Evolutionary conservation across 2,888 invertebrate species (phyloP).

Genomic region (Pinctada fucata): DNA sequence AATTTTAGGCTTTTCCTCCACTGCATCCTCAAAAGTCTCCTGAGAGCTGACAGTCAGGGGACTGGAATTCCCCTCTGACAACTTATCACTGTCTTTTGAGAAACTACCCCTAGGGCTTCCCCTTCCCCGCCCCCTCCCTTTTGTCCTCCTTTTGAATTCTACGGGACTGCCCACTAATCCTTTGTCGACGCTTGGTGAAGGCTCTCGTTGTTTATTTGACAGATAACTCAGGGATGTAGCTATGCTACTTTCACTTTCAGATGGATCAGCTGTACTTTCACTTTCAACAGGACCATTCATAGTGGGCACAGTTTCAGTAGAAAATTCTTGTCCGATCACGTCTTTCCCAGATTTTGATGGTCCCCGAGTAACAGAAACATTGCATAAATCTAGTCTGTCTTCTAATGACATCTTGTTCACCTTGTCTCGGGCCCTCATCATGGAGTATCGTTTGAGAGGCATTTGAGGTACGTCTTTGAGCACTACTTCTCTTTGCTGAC

Average conservation of each 20-base stretch:
- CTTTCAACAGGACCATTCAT: background rate
- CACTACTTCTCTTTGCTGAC: no score
- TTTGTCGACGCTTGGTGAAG: background rate
- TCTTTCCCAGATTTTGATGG: background rate
- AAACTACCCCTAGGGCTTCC: constrained; percentile 1
- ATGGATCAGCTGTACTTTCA: background rate
- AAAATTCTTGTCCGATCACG: no score
- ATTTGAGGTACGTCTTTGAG: background rate
- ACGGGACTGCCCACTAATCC: background rate
- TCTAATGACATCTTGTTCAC: background rate
- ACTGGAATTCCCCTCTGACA: background rate
- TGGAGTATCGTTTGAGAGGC: background rate
- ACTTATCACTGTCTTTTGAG: background rate
- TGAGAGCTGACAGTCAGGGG: background rate
- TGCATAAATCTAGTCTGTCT: background rate
- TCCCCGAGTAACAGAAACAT: background rate
- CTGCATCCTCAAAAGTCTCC: background rate
- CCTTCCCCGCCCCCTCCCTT: background rate
- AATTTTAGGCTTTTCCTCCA: background rate
- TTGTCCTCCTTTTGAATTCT: background rate
- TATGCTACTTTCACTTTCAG: background rate
- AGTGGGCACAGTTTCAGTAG: no score
- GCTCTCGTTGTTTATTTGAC: background rate
- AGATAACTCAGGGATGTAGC: background rate
- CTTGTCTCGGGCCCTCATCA: background rate